Percentiles rank a stretch among this genome's conserved stretches.
phyloP scores from a whole-genome alignment of 1,140 invertebrate genomes.

The Hycleus phaleratus region DNA sequence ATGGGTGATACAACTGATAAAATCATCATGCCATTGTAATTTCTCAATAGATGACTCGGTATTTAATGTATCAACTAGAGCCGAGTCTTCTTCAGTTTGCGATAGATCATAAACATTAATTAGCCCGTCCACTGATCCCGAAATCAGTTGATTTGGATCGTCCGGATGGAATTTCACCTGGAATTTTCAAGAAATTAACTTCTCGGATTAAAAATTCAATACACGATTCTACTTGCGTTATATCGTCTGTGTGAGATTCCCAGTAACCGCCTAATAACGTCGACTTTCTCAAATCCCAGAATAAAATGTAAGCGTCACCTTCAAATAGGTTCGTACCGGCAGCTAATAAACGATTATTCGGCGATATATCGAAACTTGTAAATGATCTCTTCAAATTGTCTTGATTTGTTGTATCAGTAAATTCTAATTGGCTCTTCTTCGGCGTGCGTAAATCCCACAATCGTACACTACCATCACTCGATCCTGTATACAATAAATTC shows the following conservation, averaged over 20 bases:
- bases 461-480: slow-evolving; percentile 51
- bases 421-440: slow-evolving; percentile 48
- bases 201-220: not conserved
- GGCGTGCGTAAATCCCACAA: slow-evolving; percentile 56
- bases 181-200: slow-evolving; percentile 4
- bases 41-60: slow-evolving; percentile 72
- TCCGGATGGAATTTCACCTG: slow-evolving; percentile 60
- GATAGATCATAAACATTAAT: slow-evolving; percentile 79
- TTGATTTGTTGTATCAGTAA: slow-evolving; percentile 9
- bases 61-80: slow-evolving; percentile 72
- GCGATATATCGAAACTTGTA: slow-evolving; percentile 65
- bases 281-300: slow-evolving; percentile 69
- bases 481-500: slow-evolving; percentile 53
- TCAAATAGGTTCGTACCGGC: slow-evolving; percentile 66
- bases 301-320: slow-evolving; percentile 68
- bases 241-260: slow-evolving; percentile 78
- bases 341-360: slow-evolving; percentile 62
- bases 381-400: not conserved
- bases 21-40: slow-evolving; percentile 46
- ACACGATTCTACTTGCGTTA: slow-evolving; percentile 54
- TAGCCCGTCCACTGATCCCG: slow-evolving; percentile 76
- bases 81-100: slow-evolving; percentile 70
- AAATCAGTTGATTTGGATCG: slow-evolving; percentile 60
- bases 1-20: slow-evolving; percentile 60
- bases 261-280: slow-evolving; percentile 74